Conservation (phyloP, 2,888 invertebrate species). For the Drosophila anomalata region DNA sequence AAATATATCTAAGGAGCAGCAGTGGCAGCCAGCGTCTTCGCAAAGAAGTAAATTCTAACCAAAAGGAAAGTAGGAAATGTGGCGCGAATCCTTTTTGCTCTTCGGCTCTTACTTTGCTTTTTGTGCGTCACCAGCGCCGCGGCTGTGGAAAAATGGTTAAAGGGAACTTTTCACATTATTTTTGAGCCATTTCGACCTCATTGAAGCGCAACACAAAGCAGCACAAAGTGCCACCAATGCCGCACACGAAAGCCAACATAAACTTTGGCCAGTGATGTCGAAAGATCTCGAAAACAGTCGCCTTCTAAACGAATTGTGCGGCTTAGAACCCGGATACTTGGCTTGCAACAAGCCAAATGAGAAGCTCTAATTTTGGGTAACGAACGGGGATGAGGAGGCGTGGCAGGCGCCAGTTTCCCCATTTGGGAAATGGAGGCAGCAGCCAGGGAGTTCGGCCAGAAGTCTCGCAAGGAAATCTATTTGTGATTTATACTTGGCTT, state of each 20-base stretch:
- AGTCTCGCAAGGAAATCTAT: slow-evolving; percentile 65
- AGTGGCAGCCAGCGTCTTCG: slow-evolving; percentile 22
- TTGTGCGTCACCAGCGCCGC: slow-evolving; percentile 49
- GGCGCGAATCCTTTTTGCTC: slow-evolving; percentile 48
- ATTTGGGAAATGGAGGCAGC: slow-evolving; percentile 50
- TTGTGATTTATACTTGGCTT: slow-evolving; percentile 71
- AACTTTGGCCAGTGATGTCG: slow-evolving; percentile 39
- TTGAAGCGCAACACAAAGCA: slow-evolving; percentile 79
- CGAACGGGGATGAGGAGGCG: slow-evolving; percentile 5
- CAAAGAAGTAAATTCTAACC: slow-evolving; percentile 67
- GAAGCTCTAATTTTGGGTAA: not conserved
- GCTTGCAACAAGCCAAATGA: not conserved
- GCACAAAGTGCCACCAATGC: slow-evolving; percentile 73
- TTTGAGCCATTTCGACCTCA: slow-evolving; percentile 81
- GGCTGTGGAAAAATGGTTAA: slow-evolving; percentile 67
- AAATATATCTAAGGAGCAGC: slow-evolving; percentile 3
- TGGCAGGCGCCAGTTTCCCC: slow-evolving; percentile 52
- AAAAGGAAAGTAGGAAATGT: slow-evolving; percentile 51
- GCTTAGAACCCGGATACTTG: not conserved
- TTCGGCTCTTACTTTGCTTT: slow-evolving; percentile 48
- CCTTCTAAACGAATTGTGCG: not conserved
- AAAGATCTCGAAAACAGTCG: not conserved
- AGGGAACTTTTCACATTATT: slow-evolving; percentile 78
- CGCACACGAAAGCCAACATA: slow-evolving; percentile 52
- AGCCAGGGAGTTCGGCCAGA: slow-evolving; percentile 37